phyloP scores from a whole-genome alignment of 2,113 vertebrate species.

The Eleginops maclovinus region DNA sequence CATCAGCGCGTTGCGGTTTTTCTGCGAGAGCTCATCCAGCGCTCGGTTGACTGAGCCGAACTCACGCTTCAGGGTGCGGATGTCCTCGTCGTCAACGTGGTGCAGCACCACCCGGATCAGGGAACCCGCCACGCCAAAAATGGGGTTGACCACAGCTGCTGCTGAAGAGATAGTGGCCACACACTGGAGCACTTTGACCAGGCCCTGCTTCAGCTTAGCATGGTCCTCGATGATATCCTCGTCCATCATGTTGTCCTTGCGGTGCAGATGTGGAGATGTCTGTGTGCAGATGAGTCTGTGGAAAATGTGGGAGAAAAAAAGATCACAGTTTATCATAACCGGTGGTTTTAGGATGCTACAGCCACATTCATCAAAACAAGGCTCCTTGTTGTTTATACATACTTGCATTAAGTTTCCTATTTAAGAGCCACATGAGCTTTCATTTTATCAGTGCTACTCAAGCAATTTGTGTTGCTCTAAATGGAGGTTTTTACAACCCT shows the following conservation, averaged over 20 bases:
- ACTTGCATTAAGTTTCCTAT: background rate
- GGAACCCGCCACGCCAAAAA: slow-evolving; percentile 83
- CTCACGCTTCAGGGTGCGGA: slow-evolving; percentile 81
- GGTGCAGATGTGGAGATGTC: slow-evolving; percentile 4
- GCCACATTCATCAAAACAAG: background rate
- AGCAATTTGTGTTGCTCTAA: too few relatives aligned
- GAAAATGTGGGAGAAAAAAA: background rate
- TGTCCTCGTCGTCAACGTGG: slow-evolving; percentile 84
- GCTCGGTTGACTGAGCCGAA: slow-evolving; percentile 76
- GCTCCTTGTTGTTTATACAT: background rate
- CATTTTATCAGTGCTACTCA: too few relatives aligned
- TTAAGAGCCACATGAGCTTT: background rate
- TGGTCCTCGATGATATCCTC: slow-evolving; percentile 80
- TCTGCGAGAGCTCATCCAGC: slow-evolving; percentile 79
- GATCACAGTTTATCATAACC: background rate
- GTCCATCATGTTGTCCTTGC: slow-evolving; percentile 67
- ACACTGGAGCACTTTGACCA: slow-evolving; percentile 82
- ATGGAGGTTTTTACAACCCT: too few relatives aligned
- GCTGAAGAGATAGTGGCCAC: slow-evolving; percentile 84
- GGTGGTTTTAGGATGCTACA: slow-evolving; percentile 1
- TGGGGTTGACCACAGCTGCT: slow-evolving; percentile 84
- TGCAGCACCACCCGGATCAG: slow-evolving; percentile 85
- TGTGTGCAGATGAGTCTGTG: slow-evolving; percentile 24
- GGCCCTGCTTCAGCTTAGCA: slow-evolving; percentile 82
- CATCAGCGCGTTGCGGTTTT: slow-evolving; percentile 73